Evolutionary conservation across 1,140 invertebrate genomes (phyloP).

Genomic region (Drosophila rhopaloa): DNA sequence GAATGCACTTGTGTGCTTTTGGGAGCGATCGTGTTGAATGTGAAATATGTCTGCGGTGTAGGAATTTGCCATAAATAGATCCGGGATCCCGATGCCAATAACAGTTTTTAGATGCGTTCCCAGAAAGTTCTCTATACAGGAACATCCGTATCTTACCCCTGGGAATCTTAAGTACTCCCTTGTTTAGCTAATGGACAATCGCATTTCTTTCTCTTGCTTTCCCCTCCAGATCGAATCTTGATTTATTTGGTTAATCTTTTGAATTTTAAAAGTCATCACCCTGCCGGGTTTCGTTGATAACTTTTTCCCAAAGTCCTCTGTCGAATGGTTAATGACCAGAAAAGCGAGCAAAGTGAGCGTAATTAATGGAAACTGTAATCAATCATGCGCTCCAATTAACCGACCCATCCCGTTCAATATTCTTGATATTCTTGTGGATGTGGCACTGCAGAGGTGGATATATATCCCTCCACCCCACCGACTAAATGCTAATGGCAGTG

Average conservation of each 20-base stretch:
- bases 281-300: not conserved
- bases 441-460: constrained; percentile 5
- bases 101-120: constrained; percentile 10
- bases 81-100: constrained; percentile 22
- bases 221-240: constrained; percentile 28
- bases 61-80: constrained; percentile 79
- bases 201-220: constrained; percentile 1
- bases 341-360: constrained; percentile 60
- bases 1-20: constrained; percentile 57
- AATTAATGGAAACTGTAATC: constrained; percentile 78
- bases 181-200: constrained; percentile 33
- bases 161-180: constrained; percentile 43
- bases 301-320: constrained; percentile 23
- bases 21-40: constrained; percentile 50
- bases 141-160: constrained; percentile 19
- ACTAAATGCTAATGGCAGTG: constrained; percentile 48
- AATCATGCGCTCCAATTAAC: constrained; percentile 80
- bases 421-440: constrained; percentile 6
- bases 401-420: constrained; percentile 27
- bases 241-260: constrained; percentile 47
- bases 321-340: constrained; percentile 72
- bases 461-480: not conserved
- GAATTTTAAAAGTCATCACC: constrained; percentile 37
- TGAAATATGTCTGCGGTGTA: constrained; percentile 54
- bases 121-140: constrained; percentile 18